A percentile compares a stretch with the other conserved stretches of the same genome.
Conservation (phyloP, 2,797 vertebrate species). For the Syngnathus rostellatus region DNA sequence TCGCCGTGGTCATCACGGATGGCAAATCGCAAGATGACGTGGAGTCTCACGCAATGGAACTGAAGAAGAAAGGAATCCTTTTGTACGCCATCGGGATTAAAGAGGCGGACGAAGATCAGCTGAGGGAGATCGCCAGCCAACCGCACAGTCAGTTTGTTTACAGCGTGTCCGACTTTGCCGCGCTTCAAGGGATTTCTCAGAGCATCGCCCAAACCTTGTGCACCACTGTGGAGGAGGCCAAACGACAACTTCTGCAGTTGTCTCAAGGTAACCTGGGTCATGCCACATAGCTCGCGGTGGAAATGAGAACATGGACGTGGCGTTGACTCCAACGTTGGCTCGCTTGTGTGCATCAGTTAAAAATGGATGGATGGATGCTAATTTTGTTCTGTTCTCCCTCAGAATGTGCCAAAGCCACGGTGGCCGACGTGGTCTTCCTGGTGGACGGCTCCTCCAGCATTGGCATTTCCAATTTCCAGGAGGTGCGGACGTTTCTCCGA, state of each 20-base stretch:
- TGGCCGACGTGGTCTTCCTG: constrained; percentile 77
- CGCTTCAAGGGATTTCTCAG: constrained; percentile 64
- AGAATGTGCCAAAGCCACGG: constrained; percentile 67
- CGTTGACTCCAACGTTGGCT: background rate
- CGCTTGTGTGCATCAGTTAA: background rate
- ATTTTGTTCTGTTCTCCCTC: constrained; percentile 19
- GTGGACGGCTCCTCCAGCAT: constrained; percentile 75
- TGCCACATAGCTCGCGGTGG: background rate
- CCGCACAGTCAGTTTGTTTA: constrained; percentile 63
- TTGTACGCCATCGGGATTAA: constrained; percentile 72
- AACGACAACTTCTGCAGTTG: constrained; percentile 46
- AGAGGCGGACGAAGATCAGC: constrained; percentile 60
- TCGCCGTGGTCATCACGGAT: constrained; percentile 72
- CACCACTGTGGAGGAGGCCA: constrained; percentile 62
- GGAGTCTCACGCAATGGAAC: constrained; percentile 28
- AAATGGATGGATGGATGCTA: background rate
- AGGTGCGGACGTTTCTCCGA: constrained; percentile 67
- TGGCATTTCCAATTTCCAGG: constrained; percentile 57
- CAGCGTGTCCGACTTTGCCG: constrained; percentile 62
- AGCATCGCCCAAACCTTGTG: constrained; percentile 70
- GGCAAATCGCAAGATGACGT: constrained; percentile 68
- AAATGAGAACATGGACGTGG: background rate
- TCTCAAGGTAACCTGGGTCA: constrained; percentile 57
- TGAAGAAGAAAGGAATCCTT: constrained; percentile 61
- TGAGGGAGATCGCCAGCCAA: constrained; percentile 64